A percentile compares a stretch with the other conserved stretches of the same genome.
Conservation (phyloP, 2,888 invertebrate genomes). For the Tridacna crocea region DNA sequence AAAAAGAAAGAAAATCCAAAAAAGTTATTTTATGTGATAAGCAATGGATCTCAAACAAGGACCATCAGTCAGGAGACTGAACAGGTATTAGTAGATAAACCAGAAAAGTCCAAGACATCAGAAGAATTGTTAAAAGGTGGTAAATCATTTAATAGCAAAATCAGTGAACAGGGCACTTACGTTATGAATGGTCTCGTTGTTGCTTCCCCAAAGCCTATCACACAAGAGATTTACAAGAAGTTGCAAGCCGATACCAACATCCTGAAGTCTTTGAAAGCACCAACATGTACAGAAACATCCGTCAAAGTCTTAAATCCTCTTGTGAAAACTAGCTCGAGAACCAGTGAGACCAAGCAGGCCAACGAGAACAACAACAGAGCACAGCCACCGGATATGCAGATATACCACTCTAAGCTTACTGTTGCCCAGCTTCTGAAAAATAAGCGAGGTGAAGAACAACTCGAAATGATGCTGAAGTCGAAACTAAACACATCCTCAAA, state of each 20-base stretch:
- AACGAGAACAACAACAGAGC: not conserved
- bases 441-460: slow-evolving; percentile 11
- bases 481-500: slow-evolving; percentile 15
- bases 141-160: no score
- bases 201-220: slow-evolving; percentile 9
- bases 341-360: not conserved
- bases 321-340: no score
- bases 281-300: not conserved
- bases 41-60: no score
- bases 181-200: slow-evolving; percentile 1
- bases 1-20: no score
- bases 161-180: not conserved
- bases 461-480: slow-evolving; percentile 12
- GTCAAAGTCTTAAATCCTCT: not conserved
- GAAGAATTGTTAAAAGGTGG: no score
- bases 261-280: not conserved
- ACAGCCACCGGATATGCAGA: not conserved
- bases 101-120: no score
- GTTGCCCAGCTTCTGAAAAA: slow-evolving; percentile 21
- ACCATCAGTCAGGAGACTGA: no score
- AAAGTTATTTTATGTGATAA: no score
- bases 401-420: slow-evolving; percentile 12
- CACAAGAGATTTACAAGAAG: not conserved
- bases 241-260: not conserved
- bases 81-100: no score